A percentile compares a stretch with the other conserved stretches of the same genome.
These are phyloP conservation scores for Germaria angustata DNA, from an alignment of 2,888 invertebrate species.

Conservation along the genomic window DNA sequence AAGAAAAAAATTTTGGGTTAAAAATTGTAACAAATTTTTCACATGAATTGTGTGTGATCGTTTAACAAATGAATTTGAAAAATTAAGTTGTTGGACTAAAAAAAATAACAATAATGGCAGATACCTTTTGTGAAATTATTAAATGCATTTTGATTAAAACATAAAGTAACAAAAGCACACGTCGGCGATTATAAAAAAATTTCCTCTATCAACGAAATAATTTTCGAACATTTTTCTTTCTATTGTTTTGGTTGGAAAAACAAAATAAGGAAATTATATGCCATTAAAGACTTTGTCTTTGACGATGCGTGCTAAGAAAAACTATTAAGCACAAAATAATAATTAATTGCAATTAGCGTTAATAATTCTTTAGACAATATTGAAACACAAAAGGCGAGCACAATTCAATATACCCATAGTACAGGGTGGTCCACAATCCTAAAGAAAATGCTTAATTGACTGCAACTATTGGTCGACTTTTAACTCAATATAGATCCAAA, in stretches of 20 bases:
- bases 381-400: not conserved
- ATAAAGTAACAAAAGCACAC: conserved; percentile 75
- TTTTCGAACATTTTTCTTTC: conserved; percentile 22
- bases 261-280: conserved; percentile 50
- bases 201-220: conserved; percentile 55
- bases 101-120: not conserved
- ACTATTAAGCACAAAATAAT: conserved; percentile 12
- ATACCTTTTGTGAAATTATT: not conserved
- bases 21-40: conserved; percentile 52
- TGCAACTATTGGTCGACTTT: too few species aligned
- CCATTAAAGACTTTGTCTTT: conserved; percentile 50
- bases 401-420: not conserved
- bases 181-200: conserved; percentile 69
- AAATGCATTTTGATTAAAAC: conserved; percentile 62
- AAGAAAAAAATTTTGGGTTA: conserved; percentile 13
- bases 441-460: too few species aligned
- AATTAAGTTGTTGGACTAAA: conserved; percentile 4
- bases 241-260: not conserved
- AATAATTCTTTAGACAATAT: not conserved
- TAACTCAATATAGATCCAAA: too few species aligned
- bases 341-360: conserved; percentile 66
- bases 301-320: not conserved
- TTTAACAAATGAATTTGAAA: conserved; percentile 46
- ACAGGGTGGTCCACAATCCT: not conserved
- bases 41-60: conserved; percentile 26